A percentile compares a stretch with the other conserved stretches of the same genome.
These are phyloP conservation scores for Aeoliscus strigatus DNA, from an alignment of 2,797 vertebrate species.

Conservation along the genomic window DNA sequence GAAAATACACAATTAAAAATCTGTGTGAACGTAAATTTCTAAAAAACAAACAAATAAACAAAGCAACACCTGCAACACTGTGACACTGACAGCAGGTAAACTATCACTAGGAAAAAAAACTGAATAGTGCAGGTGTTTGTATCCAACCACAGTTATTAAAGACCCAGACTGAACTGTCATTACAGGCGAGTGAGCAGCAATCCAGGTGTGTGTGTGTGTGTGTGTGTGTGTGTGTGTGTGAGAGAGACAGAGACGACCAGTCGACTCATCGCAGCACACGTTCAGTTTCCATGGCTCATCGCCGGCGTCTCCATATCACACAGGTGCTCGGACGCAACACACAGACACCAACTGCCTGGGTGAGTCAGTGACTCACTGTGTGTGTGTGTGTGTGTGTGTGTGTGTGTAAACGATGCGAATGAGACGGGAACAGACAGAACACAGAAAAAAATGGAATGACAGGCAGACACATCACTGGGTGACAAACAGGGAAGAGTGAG, in stretches of 20 bases:
- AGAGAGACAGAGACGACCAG: constrained; percentile 22
- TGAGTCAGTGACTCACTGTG: constrained; percentile 48
- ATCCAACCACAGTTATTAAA: constrained; percentile 39
- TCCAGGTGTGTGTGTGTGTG: no score
- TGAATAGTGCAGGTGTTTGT: constrained; percentile 17
- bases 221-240: no score
- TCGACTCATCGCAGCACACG: constrained; percentile 36
- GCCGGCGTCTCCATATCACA: constrained; percentile 10
- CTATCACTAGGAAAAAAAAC: background rate
- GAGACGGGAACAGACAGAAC: constrained; percentile 8
- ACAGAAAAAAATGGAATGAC: constrained; percentile 1
- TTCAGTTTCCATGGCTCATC: constrained; percentile 41
- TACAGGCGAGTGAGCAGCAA: constrained; percentile 50
- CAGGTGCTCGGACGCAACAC: constrained; percentile 51
- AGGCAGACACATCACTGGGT: no score
- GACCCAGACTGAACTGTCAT: constrained; percentile 56
- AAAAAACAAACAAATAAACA: no score
- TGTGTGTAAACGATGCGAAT: constrained; percentile 22
- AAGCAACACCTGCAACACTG: background rate
- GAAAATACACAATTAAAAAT: no score
- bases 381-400: constrained; percentile 44
- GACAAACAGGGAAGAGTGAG: no score
- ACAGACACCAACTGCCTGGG: constrained; percentile 31
- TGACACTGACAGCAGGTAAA: constrained; percentile 9
- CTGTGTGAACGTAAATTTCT: no score